A percentile compares a stretch with the other conserved stretches of the same genome.
Conservation (phyloP, 2,888 invertebrate genomes). For the Drosophila antonietae region DNA sequence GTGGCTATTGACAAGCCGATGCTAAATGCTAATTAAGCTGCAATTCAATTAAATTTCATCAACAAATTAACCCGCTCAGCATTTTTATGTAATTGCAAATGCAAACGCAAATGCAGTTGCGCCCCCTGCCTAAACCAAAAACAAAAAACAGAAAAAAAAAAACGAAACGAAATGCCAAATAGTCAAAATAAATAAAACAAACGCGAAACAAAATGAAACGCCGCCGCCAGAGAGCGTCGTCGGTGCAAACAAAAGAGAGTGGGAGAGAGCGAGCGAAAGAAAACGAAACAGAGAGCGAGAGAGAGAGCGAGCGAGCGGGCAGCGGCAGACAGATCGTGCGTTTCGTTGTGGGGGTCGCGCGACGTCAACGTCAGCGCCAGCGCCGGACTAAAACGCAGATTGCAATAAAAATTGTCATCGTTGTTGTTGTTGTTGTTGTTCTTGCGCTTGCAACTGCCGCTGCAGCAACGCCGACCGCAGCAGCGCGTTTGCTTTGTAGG, state of each 20-base stretch:
- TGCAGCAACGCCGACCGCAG: constrained; percentile 28
- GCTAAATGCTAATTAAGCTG: constrained; percentile 56
- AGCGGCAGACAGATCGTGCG: constrained; percentile 49
- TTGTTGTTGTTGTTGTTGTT: constrained; percentile 27
- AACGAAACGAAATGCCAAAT: constrained; percentile 60
- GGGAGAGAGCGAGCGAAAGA: constrained; percentile 1
- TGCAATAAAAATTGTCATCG: constrained; percentile 55
- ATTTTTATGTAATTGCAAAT: constrained; percentile 73
- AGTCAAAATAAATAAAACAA: constrained; percentile 57
- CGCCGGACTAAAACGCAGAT: constrained; percentile 56
- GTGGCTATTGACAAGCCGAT: constrained; percentile 19
- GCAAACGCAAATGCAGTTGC: constrained; percentile 48
- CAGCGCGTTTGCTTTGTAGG: constrained; percentile 63
- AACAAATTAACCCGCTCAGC: constrained; percentile 60
- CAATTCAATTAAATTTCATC: constrained; percentile 61
- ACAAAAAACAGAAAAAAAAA: constrained; percentile 26
- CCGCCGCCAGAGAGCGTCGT: constrained; percentile 34
- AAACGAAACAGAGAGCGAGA: background rate
- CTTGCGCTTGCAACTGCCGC: constrained; percentile 47
- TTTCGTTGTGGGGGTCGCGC: constrained; percentile 58
- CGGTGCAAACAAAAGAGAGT: constrained; percentile 20
- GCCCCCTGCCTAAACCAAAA: constrained; percentile 9
- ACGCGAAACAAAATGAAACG: constrained; percentile 53
- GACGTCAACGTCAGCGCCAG: constrained; percentile 27
- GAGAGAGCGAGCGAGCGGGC: constrained; percentile 27